Evolutionary conservation across 1,140 invertebrate genomes (phyloP), one percentile per base, ranked within the genome.

Genomic region (Phymastichus coffea): DNA sequence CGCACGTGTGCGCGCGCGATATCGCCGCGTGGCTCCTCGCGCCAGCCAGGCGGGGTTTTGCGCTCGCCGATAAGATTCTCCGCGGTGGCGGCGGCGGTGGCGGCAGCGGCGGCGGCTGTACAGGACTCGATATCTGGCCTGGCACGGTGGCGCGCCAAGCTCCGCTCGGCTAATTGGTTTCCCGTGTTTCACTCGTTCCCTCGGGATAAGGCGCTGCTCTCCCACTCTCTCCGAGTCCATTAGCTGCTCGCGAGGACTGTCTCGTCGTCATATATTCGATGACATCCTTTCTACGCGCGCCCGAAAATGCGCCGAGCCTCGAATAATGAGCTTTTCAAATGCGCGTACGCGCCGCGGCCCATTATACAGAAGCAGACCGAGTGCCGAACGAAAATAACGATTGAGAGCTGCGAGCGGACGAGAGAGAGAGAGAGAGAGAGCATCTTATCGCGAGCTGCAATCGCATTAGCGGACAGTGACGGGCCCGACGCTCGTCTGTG

Each of bases 111-210:
- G 56, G 37, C 46, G 58, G 56, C 57, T 2, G 14, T 12, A 55
- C 59, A 65, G 64, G 65, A 61, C 65, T 69, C 77, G 74, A 68
- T 79, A 79, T 79, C 73, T 72, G 67, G 53, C 23, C 43, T 69
- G 66, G 64, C 68, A 70, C 67, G 66, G 68, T 71, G 66, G 67
- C 66, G 67, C 43, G 66, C 20, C 74, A 65, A 70, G 70, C 71
- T 61, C 64, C n/a, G n/a, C n/a, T n/a, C 66, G 63, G 70, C 75
- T 79, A 80, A 79, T 80, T 80, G 78, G 72, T 80, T 79, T 80
- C 75, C 76, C 75, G 70, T 79, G 77, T 80, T 73, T 64, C 20
- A 12, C 43, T 65, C 61, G 56, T 73, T 76, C 71, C 70, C 72
- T 60, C 57, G 70, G 75, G 75, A 78, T 76, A 78, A 78, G 70